Evolutionary conservation across 1,140 invertebrate genomes (phyloP), one percentile per base, ranked within the genome.

Genomic region (Anastrepha obliqua): DNA sequence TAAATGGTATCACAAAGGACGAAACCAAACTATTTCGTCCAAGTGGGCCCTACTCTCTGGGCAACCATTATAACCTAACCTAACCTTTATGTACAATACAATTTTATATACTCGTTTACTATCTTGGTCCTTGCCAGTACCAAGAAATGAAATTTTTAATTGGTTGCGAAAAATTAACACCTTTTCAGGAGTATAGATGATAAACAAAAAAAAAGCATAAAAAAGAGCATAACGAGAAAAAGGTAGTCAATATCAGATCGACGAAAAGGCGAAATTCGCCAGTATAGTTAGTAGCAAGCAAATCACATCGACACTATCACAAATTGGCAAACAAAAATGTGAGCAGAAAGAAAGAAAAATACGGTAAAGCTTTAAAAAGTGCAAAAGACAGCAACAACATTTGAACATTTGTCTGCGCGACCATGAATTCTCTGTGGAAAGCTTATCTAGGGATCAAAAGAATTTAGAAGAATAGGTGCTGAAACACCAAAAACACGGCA

Each of bases 401-500:
- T 67, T 8, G 65, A 51, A 74, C 70, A 74, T 74, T 74, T 47
- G 42, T 42, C 17, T 42, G 67, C 29, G 29, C 9, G 70, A 51
- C 3, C 17, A n/a, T 64, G 60, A 64, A 44, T 15, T 42, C 70
- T 13, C 44, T 74, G 67, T 13, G 15, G 44, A 74, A 47, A 74
- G 42, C 67, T 74, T 74, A 74, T 74, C 70, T 17, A 51, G 70
- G n/a, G 44, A 74, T 74, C 70, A 74, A 47, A 51, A 51, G 70
- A 74, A 74, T 74, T 74, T 74, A 74, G 70, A 42, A 44, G 70
- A 74, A 74, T 74, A 74, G 70, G 70, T 74, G 70, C 70, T 74
- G 44, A 74, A 74, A 74, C 44, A 51, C 70, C 42, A 17, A 74
- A 74, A 74, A 74, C 70, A 74, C 70, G 29, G 70, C 17, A 15